phyloP scores from a whole-genome alignment of 1,140 invertebrate genomes.

The Anadara kagoshimensis region DNA sequence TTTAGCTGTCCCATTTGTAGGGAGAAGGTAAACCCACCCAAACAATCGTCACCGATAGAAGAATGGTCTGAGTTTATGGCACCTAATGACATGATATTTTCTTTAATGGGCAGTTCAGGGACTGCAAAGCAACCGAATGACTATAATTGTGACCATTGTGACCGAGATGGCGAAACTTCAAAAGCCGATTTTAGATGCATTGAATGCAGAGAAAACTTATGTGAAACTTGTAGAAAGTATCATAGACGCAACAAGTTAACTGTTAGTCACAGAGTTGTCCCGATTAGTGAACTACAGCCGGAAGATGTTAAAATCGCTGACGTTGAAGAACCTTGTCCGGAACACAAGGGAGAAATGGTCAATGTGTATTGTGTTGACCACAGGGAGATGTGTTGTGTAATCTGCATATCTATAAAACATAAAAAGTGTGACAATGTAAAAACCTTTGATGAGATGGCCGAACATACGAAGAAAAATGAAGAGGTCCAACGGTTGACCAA shows the following conservation, averaged over 20 bases:
- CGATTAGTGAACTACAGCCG: not conserved
- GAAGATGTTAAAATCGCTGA: not conserved
- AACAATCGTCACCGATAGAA: not conserved
- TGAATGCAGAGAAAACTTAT: conserved; percentile 19
- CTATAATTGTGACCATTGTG: conserved; percentile 10
- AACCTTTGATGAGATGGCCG: conserved; percentile 18
- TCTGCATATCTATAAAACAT: conserved; percentile 23
- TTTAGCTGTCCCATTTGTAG: conserved; percentile 25
- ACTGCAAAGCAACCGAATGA: not conserved
- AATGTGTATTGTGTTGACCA: conserved; percentile 29
- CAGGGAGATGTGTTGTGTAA: conserved; percentile 27
- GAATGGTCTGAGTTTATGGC: conserved; percentile 12
- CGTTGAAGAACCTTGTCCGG: conserved; percentile 17
- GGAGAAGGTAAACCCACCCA: not conserved
- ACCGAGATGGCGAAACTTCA: not conserved
- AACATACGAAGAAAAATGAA: no score
- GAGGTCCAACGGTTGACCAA: no score
- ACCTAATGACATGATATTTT: not conserved
- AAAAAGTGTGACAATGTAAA: conserved; percentile 27
- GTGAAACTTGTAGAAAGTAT: not conserved
- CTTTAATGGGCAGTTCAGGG: not conserved
- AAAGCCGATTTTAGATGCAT: conserved; percentile 10
- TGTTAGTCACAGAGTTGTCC: conserved; percentile 1
- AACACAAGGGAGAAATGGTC: conserved; percentile 8
- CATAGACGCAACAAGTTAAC: conserved; percentile 4